Percentiles rank a stretch among this genome's conserved stretches.
These are phyloP conservation scores for Osmerus mordax DNA, from an alignment of 2,113 vertebrate species.

Conservation along the genomic window DNA sequence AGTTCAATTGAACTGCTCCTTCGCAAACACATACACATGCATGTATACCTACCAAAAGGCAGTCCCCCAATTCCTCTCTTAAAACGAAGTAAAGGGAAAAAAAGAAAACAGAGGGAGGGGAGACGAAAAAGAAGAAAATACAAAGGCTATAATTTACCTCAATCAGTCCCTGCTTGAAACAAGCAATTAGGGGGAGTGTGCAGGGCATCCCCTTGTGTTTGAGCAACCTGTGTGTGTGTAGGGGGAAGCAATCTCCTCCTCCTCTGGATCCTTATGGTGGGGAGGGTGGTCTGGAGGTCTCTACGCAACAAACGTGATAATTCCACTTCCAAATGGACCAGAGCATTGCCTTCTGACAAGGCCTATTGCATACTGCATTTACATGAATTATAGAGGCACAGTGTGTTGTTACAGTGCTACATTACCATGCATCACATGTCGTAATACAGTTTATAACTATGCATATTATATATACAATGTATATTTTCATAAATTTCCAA, in stretches of 20 bases:
- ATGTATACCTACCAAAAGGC: too few species aligned
- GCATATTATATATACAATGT: too few species aligned
- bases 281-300: conserved; percentile 83
- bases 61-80: too few species aligned
- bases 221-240: conserved; percentile 55
- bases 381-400: too few species aligned
- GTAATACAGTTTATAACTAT: too few species aligned
- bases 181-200: conserved; percentile 90
- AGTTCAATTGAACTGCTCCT: too few species aligned
- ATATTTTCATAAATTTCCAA: too few species aligned
- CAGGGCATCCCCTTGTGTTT: conserved; percentile 70
- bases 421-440: too few species aligned
- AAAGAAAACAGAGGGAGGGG: conserved; percentile 15
- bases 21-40: too few species aligned
- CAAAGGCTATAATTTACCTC: conserved; percentile 86
- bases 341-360: conserved; percentile 65
- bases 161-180: conserved; percentile 89
- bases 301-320: conserved; percentile 91
- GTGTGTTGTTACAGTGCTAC: too few species aligned
- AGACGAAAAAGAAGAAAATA: conserved; percentile 50
- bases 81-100: background rate
- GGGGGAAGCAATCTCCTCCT: conserved; percentile 46
- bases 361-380: too few species aligned
- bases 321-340: conserved; percentile 85
- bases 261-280: conserved; percentile 55